phyloP scores from a whole-genome alignment of 2,888 invertebrate genomes.

The Euzophera pinguis region DNA sequence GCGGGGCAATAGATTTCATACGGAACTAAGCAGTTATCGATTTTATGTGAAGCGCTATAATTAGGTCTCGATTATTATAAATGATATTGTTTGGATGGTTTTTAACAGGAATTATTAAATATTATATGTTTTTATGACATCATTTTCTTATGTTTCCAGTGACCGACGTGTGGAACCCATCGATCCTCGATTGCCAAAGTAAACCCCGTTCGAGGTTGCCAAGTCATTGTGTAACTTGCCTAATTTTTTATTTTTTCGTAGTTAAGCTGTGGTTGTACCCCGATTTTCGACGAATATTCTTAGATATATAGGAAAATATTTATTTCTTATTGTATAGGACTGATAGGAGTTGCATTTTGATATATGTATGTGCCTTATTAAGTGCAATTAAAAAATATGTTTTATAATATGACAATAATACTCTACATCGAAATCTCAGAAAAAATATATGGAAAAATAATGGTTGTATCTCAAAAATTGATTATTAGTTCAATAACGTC shows the following conservation, averaged over 20 bases:
- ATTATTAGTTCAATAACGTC: too few species aligned
- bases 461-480: too few species aligned
- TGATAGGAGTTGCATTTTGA: slow-evolving; percentile 37
- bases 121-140: neutral
- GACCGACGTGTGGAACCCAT: slow-evolving; percentile 31
- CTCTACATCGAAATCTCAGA: neutral
- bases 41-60: too few species aligned
- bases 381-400: slow-evolving; percentile 28
- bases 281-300: slow-evolving; percentile 18
- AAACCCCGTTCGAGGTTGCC: slow-evolving; percentile 40
- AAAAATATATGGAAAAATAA: neutral
- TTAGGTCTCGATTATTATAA: too few species aligned
- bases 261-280: slow-evolving; percentile 24
- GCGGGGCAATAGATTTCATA: too few species aligned
- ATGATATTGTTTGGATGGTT: too few species aligned
- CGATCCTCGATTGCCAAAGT: slow-evolving; percentile 57
- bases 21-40: too few species aligned
- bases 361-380: slow-evolving; percentile 36
- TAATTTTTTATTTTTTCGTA: slow-evolving; percentile 17
- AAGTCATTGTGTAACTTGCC: slow-evolving; percentile 41
- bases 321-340: slow-evolving; percentile 22
- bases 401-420: slow-evolving; percentile 1
- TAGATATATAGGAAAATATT: slow-evolving; percentile 18
- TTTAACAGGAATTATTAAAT: neutral
- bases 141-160: slow-evolving; percentile 43